Evolutionary conservation across 2,888 invertebrate species (phyloP).

Genomic region (Stenolophus ochropezus): DNA sequence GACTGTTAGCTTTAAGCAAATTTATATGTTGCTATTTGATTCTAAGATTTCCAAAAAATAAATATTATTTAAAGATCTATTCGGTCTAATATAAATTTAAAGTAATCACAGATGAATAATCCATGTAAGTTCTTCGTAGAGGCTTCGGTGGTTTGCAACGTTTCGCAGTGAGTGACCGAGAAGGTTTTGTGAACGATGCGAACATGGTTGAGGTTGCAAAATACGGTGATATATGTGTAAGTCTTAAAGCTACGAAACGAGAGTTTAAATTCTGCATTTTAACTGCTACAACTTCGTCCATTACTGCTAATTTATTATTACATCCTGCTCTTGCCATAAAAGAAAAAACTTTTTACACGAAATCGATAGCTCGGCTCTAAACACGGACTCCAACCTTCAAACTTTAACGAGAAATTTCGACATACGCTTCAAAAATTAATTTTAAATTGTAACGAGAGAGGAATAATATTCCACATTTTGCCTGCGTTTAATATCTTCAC

Average conservation of each 20-base stretch:
- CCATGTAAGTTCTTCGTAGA: too few relatives aligned
- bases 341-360: constrained; percentile 24
- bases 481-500: not conserved
- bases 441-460: constrained; percentile 7
- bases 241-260: constrained; percentile 42
- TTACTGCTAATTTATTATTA: constrained; percentile 49
- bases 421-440: constrained; percentile 6
- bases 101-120: too few relatives aligned
- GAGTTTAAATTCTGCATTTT: constrained; percentile 35
- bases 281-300: constrained; percentile 12
- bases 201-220: not conserved
- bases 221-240: not conserved
- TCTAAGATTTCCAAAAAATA: too few relatives aligned
- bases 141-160: too few relatives aligned
- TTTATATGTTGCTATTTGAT: too few relatives aligned
- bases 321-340: constrained; percentile 38
- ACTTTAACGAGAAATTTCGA: constrained; percentile 12
- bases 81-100: too few relatives aligned
- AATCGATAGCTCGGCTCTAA: constrained; percentile 32
- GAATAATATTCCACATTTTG: not conserved
- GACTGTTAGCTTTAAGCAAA: too few relatives aligned
- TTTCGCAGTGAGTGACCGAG: too few relatives aligned
- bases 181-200: too few relatives aligned
- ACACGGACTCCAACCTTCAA: constrained; percentile 1
- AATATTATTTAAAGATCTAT: too few relatives aligned